Conservation (phyloP, 2,888 invertebrate genomes). For the Tachina grossa region DNA sequence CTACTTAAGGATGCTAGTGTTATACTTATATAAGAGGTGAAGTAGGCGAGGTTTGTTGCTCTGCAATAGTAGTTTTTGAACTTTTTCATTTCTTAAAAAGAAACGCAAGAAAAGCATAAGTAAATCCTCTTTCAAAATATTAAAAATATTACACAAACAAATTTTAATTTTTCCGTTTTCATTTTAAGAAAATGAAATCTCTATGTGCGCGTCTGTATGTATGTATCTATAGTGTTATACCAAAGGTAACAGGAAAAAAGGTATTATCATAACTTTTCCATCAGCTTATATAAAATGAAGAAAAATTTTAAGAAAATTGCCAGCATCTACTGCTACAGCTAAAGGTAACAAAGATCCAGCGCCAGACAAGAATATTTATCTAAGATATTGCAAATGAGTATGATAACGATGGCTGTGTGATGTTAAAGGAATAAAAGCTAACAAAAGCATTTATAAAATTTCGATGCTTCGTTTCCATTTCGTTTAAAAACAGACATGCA, state of each 20-base stretch:
- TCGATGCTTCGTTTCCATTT: not conserved
- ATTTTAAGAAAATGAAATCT: constrained; percentile 36
- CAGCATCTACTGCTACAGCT: constrained; percentile 35
- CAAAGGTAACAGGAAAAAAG: constrained; percentile 24
- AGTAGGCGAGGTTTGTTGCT: not conserved
- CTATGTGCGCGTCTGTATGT: not conserved
- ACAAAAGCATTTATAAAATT: constrained; percentile 13
- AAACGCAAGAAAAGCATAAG: not conserved
- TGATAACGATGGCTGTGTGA: constrained; percentile 1
- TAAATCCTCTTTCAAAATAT: constrained; percentile 20
- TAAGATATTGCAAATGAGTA: constrained; percentile 18
- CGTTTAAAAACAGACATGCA: not conserved
- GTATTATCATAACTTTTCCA: constrained; percentile 64
- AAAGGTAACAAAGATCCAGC: constrained; percentile 38
- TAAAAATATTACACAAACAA: constrained; percentile 24
- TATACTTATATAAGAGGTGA: constrained; percentile 10
- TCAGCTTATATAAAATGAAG: constrained; percentile 14
- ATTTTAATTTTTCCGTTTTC: constrained; percentile 51
- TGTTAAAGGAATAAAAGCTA: constrained; percentile 21
- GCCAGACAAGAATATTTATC: not conserved
- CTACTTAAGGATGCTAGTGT: constrained; percentile 33
- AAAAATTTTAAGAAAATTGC: constrained; percentile 21
- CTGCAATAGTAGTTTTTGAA: constrained; percentile 29
- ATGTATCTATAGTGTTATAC: not conserved
- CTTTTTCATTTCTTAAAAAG: constrained; percentile 20